Conservation (phyloP, 2,113 vertebrate genomes). For the Scophthalmus maximus region DNA sequence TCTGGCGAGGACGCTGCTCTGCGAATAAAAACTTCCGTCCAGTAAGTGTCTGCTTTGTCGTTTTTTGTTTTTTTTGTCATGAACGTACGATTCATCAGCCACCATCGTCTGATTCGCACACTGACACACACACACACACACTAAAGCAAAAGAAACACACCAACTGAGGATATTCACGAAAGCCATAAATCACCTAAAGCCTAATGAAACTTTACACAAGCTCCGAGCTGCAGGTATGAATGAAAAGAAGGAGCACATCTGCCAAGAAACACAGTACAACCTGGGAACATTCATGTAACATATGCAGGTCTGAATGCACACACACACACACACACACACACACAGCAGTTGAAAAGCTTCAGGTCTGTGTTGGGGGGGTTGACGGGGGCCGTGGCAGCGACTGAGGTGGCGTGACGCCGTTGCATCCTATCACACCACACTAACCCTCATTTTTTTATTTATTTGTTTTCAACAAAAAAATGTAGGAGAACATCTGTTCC, state of each 20-base stretch:
- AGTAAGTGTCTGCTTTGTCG: not conserved
- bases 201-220: not conserved
- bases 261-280: slow-evolving; percentile 39
- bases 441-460: slow-evolving; percentile 53
- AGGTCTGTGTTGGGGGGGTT: slow-evolving; percentile 11
- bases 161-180: not conserved
- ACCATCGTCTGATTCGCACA: not conserved
- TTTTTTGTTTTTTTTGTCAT: slow-evolving; percentile 8
- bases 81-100: not conserved
- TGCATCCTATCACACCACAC: slow-evolving; percentile 51
- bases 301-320: slow-evolving; percentile 17
- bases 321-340: slow-evolving; percentile 14
- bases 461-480: too few species aligned
- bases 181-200: not conserved
- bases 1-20: slow-evolving; percentile 46
- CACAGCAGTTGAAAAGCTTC: slow-evolving; percentile 22
- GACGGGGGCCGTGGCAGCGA: not conserved
- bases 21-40: slow-evolving; percentile 70
- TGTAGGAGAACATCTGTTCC: slow-evolving; percentile 51
- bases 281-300: slow-evolving; percentile 42
- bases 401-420: slow-evolving; percentile 58
- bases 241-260: slow-evolving; percentile 14
- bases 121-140: not conserved
- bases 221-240: not conserved
- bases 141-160: not conserved